Evolutionary conservation across 2,797 vertebrate genomes (phyloP).

Genomic region (Syngnathus acus): DNA sequence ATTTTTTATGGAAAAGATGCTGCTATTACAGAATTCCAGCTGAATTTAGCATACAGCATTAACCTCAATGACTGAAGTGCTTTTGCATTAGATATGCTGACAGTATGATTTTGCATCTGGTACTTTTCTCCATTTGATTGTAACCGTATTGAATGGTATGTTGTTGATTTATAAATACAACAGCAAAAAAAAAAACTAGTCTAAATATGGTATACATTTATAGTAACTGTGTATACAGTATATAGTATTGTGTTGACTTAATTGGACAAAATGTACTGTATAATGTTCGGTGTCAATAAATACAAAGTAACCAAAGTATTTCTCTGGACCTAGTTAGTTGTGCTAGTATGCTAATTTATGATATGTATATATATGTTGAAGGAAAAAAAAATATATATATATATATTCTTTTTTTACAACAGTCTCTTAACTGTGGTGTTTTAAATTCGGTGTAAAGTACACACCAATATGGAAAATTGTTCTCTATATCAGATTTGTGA

Average conservation of each 20-base stretch:
- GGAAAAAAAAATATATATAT: too few species aligned
- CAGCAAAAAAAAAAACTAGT: slow-evolving; percentile 21
- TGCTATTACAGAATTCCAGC: slow-evolving; percentile 4
- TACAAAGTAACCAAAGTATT: not conserved
- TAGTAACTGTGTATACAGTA: slow-evolving; percentile 62
- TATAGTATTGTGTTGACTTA: slow-evolving; percentile 69
- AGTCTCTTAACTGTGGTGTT: too few species aligned
- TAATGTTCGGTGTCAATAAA: slow-evolving; percentile 75
- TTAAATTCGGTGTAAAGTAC: too few species aligned
- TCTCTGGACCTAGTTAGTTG: not conserved
- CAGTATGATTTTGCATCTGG: not conserved
- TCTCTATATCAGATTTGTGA: too few species aligned
- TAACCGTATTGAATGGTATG: slow-evolving; percentile 56
- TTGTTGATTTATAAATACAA: slow-evolving; percentile 50
- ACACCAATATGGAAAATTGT: too few species aligned
- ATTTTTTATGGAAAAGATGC: slow-evolving; percentile 3
- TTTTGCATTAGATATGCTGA: not conserved
- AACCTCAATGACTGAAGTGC: not conserved
- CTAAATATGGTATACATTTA: slow-evolving; percentile 62
- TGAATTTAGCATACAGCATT: slow-evolving; percentile 7
- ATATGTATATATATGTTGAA: too few species aligned
- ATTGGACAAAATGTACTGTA: slow-evolving; percentile 57
- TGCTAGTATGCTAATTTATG: not conserved
- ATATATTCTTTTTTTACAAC: too few species aligned
- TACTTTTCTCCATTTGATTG: slow-evolving; percentile 58